Evolutionary conservation across 2,113 vertebrate species (phyloP).

Genomic region (Thamnophis sirtalis): DNA sequence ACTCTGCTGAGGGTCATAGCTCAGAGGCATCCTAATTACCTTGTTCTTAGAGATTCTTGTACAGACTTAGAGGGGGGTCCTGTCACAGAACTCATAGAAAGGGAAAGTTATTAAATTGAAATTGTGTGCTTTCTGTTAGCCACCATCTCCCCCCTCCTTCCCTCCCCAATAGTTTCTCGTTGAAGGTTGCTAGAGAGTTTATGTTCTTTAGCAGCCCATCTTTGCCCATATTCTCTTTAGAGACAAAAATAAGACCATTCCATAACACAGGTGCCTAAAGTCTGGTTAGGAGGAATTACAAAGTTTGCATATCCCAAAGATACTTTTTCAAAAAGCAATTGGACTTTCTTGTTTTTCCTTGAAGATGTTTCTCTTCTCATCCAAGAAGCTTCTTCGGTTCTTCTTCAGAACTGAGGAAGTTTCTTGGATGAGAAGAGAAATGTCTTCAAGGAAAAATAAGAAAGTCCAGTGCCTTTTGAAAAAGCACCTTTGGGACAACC

Average conservation of each 20-base stretch:
- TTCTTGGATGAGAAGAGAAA: not conserved
- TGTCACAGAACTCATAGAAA: constrained; percentile 54
- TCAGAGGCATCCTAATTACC: constrained; percentile 69
- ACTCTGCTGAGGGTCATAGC: constrained; percentile 64
- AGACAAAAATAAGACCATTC: not conserved
- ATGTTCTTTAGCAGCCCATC: not conserved
- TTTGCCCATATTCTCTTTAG: not conserved
- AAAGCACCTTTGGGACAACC: not conserved
- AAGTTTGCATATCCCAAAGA: not conserved
- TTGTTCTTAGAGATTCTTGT: constrained; percentile 62
- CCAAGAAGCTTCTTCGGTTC: not conserved
- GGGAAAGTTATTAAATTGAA: constrained; percentile 57
- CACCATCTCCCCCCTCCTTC: constrained; percentile 36
- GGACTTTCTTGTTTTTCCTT: not conserved
- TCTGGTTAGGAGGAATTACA: not conserved
- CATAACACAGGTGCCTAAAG: constrained; percentile 4
- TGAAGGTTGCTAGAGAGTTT: constrained; percentile 7
- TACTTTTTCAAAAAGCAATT: not conserved
- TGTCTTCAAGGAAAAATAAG: not conserved
- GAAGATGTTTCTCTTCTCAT: not conserved
- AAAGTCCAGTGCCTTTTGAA: not conserved
- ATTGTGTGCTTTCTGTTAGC: constrained; percentile 37
- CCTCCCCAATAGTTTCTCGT: constrained; percentile 29
- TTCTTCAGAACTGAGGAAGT: not conserved
- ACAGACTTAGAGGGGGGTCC: constrained; percentile 58